Conservation (phyloP, 2,888 invertebrate genomes). For the Drosophila nr. perissopoda region DNA sequence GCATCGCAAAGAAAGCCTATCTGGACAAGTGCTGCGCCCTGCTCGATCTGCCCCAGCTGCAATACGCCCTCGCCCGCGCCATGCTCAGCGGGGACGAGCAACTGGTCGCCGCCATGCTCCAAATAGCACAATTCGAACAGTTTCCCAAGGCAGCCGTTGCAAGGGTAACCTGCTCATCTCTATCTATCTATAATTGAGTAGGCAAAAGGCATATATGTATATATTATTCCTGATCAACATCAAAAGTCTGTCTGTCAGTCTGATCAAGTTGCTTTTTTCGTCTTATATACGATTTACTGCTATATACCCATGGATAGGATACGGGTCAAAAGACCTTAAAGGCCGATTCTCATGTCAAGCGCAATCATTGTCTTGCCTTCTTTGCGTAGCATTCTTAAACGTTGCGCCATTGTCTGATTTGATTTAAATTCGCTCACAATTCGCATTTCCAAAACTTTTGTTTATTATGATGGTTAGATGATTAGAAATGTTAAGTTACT, state of each 20-base stretch:
- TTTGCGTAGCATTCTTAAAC: background rate
- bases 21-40: constrained; percentile 81
- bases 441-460: no score
- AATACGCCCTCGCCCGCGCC: constrained; percentile 82
- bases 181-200: background rate
- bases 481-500: no score
- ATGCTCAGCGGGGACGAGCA: constrained; percentile 77
- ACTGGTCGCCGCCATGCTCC: constrained; percentile 79
- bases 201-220: background rate
- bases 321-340: background rate
- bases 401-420: background rate
- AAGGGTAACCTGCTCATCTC: constrained; percentile 61
- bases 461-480: no score
- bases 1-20: constrained; percentile 83
- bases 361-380: background rate
- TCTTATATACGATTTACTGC: background rate
- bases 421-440: no score
- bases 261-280: no score
- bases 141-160: constrained; percentile 82
- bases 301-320: background rate
- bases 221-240: no score
- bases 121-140: constrained; percentile 82
- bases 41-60: constrained; percentile 80
- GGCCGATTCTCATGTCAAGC: background rate
- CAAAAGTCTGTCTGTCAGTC: no score